Percentiles rank a stretch among this genome's conserved stretches.
Evolutionary conservation across 2,797 vertebrate species (phyloP).

Genomic region (Mergus octosetaceus): DNA sequence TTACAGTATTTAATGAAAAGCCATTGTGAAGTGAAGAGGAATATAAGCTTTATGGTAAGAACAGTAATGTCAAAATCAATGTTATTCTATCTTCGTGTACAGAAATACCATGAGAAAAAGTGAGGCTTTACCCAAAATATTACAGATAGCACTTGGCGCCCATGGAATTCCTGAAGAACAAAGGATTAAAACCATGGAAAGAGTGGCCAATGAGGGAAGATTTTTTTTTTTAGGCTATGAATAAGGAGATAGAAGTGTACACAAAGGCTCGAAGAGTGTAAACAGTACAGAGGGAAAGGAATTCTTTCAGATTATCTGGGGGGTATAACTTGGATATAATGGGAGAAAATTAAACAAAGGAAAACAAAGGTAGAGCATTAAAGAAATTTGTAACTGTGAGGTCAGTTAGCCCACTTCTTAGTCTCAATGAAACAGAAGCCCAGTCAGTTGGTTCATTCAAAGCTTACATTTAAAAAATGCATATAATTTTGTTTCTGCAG

Average conservation of each 20-base stretch:
- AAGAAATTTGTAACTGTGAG: neutral
- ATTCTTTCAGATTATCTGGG: constrained; percentile 54
- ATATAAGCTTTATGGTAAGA: neutral
- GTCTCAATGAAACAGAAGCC: neutral
- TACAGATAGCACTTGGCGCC: neutral
- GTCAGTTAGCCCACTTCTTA: neutral
- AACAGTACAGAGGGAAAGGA: constrained; percentile 60
- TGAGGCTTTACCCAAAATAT: constrained; percentile 3
- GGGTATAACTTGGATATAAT: constrained; percentile 60
- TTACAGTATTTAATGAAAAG: neutral
- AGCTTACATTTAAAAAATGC: neutral
- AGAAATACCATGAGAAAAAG: neutral
- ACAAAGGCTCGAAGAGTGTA: constrained; percentile 62
- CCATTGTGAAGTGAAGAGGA: neutral
- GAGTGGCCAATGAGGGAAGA: constrained; percentile 30
- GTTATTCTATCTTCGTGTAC: neutral
- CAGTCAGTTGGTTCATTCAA: neutral
- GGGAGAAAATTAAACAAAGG: constrained; percentile 49
- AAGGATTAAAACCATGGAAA: constrained; percentile 56
- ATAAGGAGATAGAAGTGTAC: constrained; percentile 64
- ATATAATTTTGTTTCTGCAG: neutral
- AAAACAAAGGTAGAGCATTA: constrained; percentile 3
- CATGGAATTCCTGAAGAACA: constrained; percentile 56
- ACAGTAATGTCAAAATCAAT: neutral
- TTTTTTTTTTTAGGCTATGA: constrained; percentile 36